Conservation (phyloP, 2,888 invertebrate species). For the Hirtodrosophila histrioides region DNA sequence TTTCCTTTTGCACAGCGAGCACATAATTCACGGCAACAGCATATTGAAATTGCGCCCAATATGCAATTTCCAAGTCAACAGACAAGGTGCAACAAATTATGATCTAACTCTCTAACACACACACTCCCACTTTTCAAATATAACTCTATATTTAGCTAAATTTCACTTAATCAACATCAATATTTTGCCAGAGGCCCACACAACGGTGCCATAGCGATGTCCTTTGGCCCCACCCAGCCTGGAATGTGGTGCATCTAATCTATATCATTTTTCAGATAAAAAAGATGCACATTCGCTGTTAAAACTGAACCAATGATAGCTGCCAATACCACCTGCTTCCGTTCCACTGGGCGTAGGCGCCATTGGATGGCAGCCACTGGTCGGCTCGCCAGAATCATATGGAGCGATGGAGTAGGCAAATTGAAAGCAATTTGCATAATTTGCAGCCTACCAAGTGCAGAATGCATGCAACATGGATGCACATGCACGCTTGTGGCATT, state of each 20-base stretch:
- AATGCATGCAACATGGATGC: conserved; percentile 15
- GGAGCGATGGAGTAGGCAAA: conserved; percentile 56
- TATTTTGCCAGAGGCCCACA: conserved; percentile 1
- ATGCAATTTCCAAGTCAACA: conserved; percentile 24
- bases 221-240: background rate
- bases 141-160: conserved; percentile 14
- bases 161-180: conserved; percentile 30
- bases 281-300: conserved; percentile 19
- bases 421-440: conserved; percentile 78
- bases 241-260: conserved; percentile 14
- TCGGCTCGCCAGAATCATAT: conserved; percentile 8
- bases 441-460: conserved; percentile 48
- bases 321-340: background rate
- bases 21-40: conserved; percentile 21
- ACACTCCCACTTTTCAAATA: background rate
- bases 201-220: conserved; percentile 15
- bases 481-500: conserved; percentile 39
- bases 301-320: conserved; percentile 4
- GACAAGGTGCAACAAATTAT: conserved; percentile 31
- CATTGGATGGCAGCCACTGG: conserved; percentile 28
- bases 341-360: conserved; percentile 33
- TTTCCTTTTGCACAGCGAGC: conserved; percentile 44
- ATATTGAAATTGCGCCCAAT: conserved; percentile 17
- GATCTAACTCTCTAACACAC: conserved; percentile 3
- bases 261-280: conserved; percentile 30